A percentile compares a stretch with the other conserved stretches of the same genome.
Evolutionary conservation across 2,797 vertebrate species (phyloP).

Genomic region (Aulostomus chinensis): DNA sequence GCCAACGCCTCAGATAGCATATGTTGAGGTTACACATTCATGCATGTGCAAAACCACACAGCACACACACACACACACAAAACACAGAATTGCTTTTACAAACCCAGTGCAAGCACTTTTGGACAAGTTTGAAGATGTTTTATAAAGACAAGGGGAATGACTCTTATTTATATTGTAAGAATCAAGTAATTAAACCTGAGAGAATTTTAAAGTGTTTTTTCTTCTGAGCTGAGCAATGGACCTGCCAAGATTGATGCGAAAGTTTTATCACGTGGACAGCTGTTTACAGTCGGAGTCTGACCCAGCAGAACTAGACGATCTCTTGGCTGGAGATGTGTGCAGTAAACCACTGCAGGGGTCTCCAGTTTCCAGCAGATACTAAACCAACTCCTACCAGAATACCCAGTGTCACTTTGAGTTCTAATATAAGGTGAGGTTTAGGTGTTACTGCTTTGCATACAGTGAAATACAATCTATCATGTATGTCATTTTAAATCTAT

Average conservation of each 20-base stretch:
- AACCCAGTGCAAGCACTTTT: constrained; percentile 24
- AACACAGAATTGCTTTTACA: constrained; percentile 6
- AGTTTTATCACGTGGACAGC: constrained; percentile 33
- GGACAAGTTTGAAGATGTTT: constrained; percentile 15
- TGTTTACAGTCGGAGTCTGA: constrained; percentile 52
- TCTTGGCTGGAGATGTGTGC: constrained; percentile 52
- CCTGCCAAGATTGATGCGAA: constrained; percentile 35
- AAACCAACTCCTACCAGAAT: constrained; percentile 42
- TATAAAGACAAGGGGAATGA: constrained; percentile 27
- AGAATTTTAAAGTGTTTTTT: constrained; percentile 49
- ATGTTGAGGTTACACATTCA: neutral
- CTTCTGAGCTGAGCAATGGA: constrained; percentile 35
- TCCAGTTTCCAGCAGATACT: constrained; percentile 54
- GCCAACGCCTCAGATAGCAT: constrained; percentile 59
- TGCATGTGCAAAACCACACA: neutral
- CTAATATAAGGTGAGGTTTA: constrained; percentile 1
- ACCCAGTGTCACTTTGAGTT: constrained; percentile 22
- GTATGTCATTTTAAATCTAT: too few relatives aligned
- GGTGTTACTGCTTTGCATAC: too few relatives aligned
- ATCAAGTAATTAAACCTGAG: constrained; percentile 42
- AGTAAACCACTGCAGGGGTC: constrained; percentile 68
- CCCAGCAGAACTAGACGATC: constrained; percentile 58
- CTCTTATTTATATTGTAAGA: constrained; percentile 54
- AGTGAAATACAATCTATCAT: too few relatives aligned
- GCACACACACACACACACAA: neutral